Base-by-base conservation (phyloP, 2,797 vertebrate species). In the Pseudomugil gertrudae region DNA sequence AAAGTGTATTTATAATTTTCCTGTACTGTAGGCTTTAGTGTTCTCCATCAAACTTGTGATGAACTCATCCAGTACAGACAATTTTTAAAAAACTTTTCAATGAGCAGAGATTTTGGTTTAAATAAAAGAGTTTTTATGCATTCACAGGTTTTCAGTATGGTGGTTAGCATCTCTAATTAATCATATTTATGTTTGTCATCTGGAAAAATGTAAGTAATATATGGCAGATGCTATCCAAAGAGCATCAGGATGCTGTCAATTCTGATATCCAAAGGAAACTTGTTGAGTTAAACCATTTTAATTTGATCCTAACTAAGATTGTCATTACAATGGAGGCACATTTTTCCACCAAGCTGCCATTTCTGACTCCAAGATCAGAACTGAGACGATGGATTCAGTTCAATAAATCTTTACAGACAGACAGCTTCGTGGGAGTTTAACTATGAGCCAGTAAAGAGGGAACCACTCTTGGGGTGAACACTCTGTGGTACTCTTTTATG, bases 281-380 rank as follows among this genome's bases (percentile, higher is more conserved):
- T 77, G 70, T 26, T 79, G 71, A 57, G 79, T 36, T 19, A 57
- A 70, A 69, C 19, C 21, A 14, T 74, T 52, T 66, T 53, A 56
- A 80, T 69, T 76, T 82, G 33, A n/a, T n/a, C n/a, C n/a, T n/a
- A n/a, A n/a, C n/a, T 84, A 65, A 61, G 19, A 87, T 70, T 63
- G 69, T 58, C 38, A 57, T 66, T 61, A 76, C 65, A 27, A 69
- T 1, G 3, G 40, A 43, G 40, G 5, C 17, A 69, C 2, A 0
- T 35, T 79, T 3, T n/a, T 50, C 35, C 0, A 1, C 26, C 15
- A 8, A 0, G 66, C 3, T 64, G 24, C 35, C 50, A 30, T 56
- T 69, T 13, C 23, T 75, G 63, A 79, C 5, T 3, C 60, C 21
- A 43, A 86, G n/a, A 70, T 50, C 57, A 64, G 1, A 75, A 76